Evolutionary conservation across 2,888 invertebrate species (phyloP).

Genomic region (Gandaritis pyraliata): DNA sequence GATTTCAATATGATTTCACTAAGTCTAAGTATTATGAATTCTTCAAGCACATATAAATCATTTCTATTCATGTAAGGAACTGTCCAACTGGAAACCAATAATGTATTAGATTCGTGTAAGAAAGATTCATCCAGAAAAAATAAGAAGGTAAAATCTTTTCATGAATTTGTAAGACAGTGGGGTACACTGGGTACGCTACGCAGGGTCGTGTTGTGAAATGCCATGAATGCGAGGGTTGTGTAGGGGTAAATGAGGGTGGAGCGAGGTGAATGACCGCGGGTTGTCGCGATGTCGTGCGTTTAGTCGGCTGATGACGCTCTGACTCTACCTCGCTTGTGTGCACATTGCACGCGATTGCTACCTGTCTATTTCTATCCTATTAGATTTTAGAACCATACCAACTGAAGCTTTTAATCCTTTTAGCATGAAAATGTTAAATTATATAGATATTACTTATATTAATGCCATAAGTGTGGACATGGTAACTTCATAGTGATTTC

Average conservation of each 20-base stretch:
- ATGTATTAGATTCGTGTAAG: neutral
- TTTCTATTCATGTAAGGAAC: neutral
- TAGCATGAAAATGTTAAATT: too few species aligned
- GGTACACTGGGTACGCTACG: conserved; percentile 6
- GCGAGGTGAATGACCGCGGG: conserved; percentile 63
- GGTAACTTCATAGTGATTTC: conserved; percentile 7
- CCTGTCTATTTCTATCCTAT: too few species aligned
- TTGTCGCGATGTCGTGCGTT: conserved; percentile 50
- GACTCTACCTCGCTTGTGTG: conserved; percentile 37
- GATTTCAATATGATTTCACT: too few species aligned
- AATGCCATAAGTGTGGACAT: too few species aligned
- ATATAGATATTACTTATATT: too few species aligned
- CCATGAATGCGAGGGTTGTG: conserved; percentile 49
- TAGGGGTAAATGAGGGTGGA: conserved; percentile 52
- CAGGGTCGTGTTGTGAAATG: conserved; percentile 41
- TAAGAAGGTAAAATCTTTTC: conserved; percentile 6
- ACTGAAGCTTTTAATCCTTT: too few species aligned
- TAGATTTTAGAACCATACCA: too few species aligned
- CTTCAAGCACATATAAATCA: neutral
- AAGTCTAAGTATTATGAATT: too few species aligned
- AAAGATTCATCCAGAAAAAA: neutral
- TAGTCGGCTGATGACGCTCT: conserved; percentile 24
- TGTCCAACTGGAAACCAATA: neutral
- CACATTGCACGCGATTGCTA: conserved; percentile 36
- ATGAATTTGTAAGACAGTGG: conserved; percentile 22